phyloP scores from a whole-genome alignment of 2,888 invertebrate genomes.

The Macropis europaea region DNA sequence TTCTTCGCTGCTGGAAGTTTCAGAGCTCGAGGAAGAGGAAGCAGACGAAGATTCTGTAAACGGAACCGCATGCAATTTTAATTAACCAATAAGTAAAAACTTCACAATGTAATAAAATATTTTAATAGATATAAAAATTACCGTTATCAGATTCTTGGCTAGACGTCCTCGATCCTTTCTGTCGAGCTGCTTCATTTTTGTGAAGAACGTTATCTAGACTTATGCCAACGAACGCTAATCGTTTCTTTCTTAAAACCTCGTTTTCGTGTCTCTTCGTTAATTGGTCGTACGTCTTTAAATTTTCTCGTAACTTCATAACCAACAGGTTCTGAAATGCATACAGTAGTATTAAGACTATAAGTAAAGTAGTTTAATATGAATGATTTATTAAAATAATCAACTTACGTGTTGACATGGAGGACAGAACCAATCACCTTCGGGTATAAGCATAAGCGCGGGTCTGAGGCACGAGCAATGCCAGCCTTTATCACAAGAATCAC shows the following conservation, averaged over 20 bases:
- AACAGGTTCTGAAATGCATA: constrained; percentile 82
- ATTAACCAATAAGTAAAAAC: not conserved
- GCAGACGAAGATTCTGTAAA: constrained; percentile 64
- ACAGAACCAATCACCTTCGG: constrained; percentile 99
- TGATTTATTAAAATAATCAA: constrained; percentile 36
- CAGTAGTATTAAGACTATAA: constrained; percentile 14
- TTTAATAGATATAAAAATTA: constrained; percentile 22
- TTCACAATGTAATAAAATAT: not conserved
- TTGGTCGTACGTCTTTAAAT: constrained; percentile 89
- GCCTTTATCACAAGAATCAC: constrained; percentile 97
- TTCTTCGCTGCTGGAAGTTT: constrained; percentile 81
- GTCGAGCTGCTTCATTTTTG: constrained; percentile 70
- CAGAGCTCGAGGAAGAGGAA: constrained; percentile 71
- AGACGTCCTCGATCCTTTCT: constrained; percentile 67
- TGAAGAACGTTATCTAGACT: constrained; percentile 87
- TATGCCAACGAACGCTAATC: constrained; percentile 88
- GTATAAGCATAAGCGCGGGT: constrained; percentile 95
- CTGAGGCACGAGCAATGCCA: constrained; percentile 98
- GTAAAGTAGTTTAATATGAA: not conserved
- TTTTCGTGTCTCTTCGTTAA: constrained; percentile 85
- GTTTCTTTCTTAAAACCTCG: constrained; percentile 85
- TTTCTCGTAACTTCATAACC: constrained; percentile 87
- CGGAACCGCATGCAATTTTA: not conserved
- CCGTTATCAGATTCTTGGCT: constrained; percentile 67
- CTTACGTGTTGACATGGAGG: constrained; percentile 97